Base-by-base conservation (phyloP, 2,113 vertebrate genomes). In the Ammodytes dubius region DNA sequence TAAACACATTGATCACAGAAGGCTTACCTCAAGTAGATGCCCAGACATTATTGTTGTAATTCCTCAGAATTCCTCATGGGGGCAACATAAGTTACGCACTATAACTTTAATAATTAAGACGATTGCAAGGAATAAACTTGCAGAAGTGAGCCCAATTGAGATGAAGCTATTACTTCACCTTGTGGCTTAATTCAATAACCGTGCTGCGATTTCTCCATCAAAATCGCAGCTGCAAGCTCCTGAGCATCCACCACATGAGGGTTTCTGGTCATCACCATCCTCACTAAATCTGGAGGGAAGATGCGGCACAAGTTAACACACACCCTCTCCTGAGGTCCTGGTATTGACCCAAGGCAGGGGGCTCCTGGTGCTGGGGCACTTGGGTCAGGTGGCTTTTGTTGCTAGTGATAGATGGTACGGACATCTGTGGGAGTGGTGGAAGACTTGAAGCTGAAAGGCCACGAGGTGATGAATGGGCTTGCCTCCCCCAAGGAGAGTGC, bases 221-320 rank as follows among this genome's bases (percentile, higher is more conserved):
- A 87, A 89, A 99, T 99, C 64, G 96, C 97, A 14, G 98, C 98
- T 1, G 98, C 98, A 0, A 99, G 97, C 87, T 99, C 96, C 93
- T 99, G 98, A 85, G 98, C 96, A 2, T 99, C 98, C 0, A 93
- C 96, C 90, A 98, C 54, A 11, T 97, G 96, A 67, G 98, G 98
- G 90, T 99, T 96, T 82, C 96, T 96, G 65, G 95, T 96, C 98
- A 99, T 99, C 59, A 98, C 97, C 2, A 96, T 85, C 79, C 95
- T 95, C 89, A 99, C 98, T 4, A 98, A 90, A 52, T 99, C 97
- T 0, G 96, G 89, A 7, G 98, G 97, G 79, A 99, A 99, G 93
- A 99, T 99, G 92, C 97, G 96, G 82, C 97, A 98, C 91, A 99
- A 86, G 91, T 99, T 99, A 56, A 96, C 57, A 68, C 97, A 99